Evolutionary conservation across 92 coral and sea anemone species (phyloP).

Genomic region (Chrysogorgia sp.): DNA sequence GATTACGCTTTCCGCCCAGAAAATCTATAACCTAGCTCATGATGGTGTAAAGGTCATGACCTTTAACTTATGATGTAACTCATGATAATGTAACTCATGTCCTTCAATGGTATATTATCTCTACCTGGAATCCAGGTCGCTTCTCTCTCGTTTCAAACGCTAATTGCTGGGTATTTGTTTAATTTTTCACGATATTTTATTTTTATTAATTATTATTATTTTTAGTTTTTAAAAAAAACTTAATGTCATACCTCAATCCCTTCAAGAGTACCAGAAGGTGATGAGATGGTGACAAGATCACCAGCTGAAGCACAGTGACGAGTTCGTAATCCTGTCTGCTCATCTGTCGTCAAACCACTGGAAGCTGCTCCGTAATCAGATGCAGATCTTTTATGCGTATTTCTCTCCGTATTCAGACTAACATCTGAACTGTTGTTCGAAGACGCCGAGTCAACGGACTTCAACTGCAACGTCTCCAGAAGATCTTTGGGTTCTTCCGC

Average conservation of each 20-base stretch:
- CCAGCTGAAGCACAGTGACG: slow-evolving; percentile 34
- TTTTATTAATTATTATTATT: too few relatives aligned
- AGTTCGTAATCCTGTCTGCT: not conserved
- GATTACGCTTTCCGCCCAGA: too few relatives aligned
- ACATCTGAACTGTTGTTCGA: slow-evolving; percentile 41
- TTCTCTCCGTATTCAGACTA: not conserved
- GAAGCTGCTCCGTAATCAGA: slow-evolving; percentile 20
- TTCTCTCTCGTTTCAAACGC: too few relatives aligned
- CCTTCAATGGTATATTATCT: too few relatives aligned
- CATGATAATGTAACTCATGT: too few relatives aligned
- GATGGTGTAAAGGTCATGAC: too few relatives aligned
- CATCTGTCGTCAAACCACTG: not conserved
- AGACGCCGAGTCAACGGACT: slow-evolving; percentile 1
- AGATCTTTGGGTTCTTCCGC: slow-evolving; percentile 89
- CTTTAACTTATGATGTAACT: too few relatives aligned
- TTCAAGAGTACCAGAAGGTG: slow-evolving; percentile 6
- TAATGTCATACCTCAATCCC: not conserved
- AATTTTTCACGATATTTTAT: too few relatives aligned
- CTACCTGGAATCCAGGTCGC: too few relatives aligned
- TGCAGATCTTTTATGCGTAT: slow-evolving; percentile 31
- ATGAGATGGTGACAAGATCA: slow-evolving; percentile 17
- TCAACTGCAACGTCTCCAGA: slow-evolving; percentile 61
- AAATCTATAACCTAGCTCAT: too few relatives aligned
- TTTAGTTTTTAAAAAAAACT: too few relatives aligned
- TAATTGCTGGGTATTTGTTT: too few relatives aligned